A percentile compares a stretch with the other conserved stretches of the same genome.
These are phyloP conservation scores for Nesospiza acunhae DNA, from an alignment of 2,113 vertebrate genomes.

Conservation along the genomic window DNA sequence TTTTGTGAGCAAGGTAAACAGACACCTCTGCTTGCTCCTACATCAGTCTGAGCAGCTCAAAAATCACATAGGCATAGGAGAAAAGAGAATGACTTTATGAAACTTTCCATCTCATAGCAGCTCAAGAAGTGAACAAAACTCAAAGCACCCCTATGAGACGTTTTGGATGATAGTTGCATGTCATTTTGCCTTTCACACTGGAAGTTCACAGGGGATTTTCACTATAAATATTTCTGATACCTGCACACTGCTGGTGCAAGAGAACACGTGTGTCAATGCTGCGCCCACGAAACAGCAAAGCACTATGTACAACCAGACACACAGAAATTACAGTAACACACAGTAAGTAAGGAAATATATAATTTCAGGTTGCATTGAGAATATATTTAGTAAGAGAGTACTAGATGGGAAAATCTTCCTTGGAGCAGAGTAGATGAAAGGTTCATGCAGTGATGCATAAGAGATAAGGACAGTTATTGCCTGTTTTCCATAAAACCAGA, in stretches of 20 bases:
- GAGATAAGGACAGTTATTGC: neutral
- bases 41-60: neutral
- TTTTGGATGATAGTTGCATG: neutral
- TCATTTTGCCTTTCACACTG: neutral
- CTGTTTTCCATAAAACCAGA: neutral
- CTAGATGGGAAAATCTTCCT: neutral
- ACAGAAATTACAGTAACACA: neutral
- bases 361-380: neutral
- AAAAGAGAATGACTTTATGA: neutral
- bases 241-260: neutral
- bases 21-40: neutral
- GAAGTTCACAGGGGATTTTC: neutral
- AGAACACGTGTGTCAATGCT: rapidly evolving
- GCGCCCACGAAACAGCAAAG: neutral
- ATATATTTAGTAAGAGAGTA: neutral
- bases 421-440: neutral
- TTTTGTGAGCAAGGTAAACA: neutral
- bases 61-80: rapidly evolving
- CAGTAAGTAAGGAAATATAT: neutral
- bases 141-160: neutral
- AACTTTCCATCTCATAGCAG: neutral
- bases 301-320: neutral
- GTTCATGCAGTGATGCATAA: neutral
- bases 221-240: neutral
- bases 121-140: neutral